These are phyloP conservation scores for Drosophila repleta DNA, from an alignment of 1,140 invertebrate genomes.

Conservation along the genomic window DNA sequence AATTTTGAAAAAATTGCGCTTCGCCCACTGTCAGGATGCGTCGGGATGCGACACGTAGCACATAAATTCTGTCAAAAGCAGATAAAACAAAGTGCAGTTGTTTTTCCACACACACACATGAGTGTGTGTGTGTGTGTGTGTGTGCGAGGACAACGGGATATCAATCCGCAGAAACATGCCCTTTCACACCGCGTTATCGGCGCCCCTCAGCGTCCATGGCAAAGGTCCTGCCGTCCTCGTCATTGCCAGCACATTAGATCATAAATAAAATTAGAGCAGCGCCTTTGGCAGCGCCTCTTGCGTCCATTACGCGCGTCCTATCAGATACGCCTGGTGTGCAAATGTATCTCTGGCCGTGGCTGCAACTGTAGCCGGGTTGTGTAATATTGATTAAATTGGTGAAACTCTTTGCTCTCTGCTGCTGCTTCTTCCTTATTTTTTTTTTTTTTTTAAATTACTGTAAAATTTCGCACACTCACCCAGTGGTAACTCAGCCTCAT, in stretches of 20 bases:
- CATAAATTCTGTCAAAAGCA: slow-evolving; percentile 58
- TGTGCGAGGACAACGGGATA: slow-evolving; percentile 71
- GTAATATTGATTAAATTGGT: slow-evolving; percentile 82
- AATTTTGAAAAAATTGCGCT: slow-evolving; percentile 63
- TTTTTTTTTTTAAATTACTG: slow-evolving; percentile 75
- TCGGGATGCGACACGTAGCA: slow-evolving; percentile 46
- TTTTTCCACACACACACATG: not conserved
- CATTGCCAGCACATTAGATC: slow-evolving; percentile 72
- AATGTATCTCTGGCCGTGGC: slow-evolving; percentile 23
- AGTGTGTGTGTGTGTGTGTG: slow-evolving; percentile 26
- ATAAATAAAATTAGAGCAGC: slow-evolving; percentile 80
- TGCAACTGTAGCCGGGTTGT: slow-evolving; percentile 44
- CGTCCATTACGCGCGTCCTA: slow-evolving; percentile 75
- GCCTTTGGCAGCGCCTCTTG: slow-evolving; percentile 42
- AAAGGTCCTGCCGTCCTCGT: slow-evolving; percentile 33
- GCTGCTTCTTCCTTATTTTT: not conserved
- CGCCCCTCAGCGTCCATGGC: slow-evolving; percentile 25
- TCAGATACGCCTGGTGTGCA: slow-evolving; percentile 73
- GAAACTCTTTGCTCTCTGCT: slow-evolving; percentile 55
- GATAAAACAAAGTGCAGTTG: slow-evolving; percentile 16
- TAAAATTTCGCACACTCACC: slow-evolving; percentile 82
- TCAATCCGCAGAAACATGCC: slow-evolving; percentile 80
- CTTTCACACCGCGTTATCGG: slow-evolving; percentile 74
- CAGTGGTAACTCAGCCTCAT: slow-evolving; percentile 35
- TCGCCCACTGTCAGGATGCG: slow-evolving; percentile 57